A percentile compares a stretch with the other conserved stretches of the same genome.
Evolutionary conservation across 2,797 vertebrate species (phyloP).

Genomic region (Zalophus californianus): DNA sequence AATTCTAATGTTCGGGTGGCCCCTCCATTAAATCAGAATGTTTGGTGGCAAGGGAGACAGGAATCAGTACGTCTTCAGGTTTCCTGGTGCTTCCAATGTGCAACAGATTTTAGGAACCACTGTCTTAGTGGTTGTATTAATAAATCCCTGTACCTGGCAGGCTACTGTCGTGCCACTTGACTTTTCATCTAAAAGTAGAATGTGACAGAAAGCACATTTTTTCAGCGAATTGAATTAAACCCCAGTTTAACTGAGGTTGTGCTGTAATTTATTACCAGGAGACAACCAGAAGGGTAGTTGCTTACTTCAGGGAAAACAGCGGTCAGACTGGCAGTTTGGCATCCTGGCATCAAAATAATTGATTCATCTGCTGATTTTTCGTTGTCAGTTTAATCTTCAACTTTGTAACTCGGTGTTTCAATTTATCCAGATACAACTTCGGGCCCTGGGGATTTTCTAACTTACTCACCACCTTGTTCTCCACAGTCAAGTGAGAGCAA

Average conservation of each 20-base stretch:
- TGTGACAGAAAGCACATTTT: not conserved
- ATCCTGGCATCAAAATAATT: not conserved
- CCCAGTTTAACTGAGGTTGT: not conserved
- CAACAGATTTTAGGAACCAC: not conserved
- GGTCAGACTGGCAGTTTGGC: not conserved
- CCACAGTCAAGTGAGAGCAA: not conserved
- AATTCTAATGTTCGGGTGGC: not conserved
- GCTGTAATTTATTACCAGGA: not conserved
- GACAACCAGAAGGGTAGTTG: not conserved
- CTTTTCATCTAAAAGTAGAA: not conserved
- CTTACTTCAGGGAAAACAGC: not conserved
- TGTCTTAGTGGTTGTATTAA: not conserved
- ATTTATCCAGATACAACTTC: not conserved
- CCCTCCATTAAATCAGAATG: not conserved
- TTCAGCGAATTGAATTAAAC: not conserved
- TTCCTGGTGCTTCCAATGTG: not conserved
- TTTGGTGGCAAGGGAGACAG: not conserved
- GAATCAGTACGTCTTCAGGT: not conserved
- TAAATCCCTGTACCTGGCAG: not conserved
- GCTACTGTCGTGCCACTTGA: not conserved
- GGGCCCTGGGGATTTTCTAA: not conserved
- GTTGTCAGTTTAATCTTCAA: slow-evolving; percentile 32
- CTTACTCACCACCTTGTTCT: not conserved
- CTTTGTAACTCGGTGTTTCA: not conserved
- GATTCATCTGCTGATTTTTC: not conserved